phyloP scores from a whole-genome alignment of 2,113 vertebrate species.

The Mionectes macconnelli region DNA sequence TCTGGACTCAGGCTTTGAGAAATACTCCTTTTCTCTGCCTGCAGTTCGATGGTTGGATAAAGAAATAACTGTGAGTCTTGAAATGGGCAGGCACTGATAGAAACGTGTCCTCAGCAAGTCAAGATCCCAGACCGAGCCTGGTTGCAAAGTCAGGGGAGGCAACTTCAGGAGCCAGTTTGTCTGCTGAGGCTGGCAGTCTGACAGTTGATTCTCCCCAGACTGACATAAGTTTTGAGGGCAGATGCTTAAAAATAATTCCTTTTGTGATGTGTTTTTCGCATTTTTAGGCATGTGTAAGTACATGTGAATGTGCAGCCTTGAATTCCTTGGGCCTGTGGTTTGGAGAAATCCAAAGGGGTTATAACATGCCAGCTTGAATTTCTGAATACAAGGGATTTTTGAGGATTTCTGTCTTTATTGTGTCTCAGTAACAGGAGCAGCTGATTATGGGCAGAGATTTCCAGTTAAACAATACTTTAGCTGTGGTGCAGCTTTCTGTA shows the following conservation, averaged over 20 bases:
- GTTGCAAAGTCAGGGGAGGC: neutral
- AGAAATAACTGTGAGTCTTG: neutral
- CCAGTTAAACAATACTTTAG: neutral
- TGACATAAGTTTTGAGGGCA: conserved; percentile 19
- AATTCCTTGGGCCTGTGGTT: conserved; percentile 35
- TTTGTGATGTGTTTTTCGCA: conserved; percentile 19
- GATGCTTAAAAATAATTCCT: conserved; percentile 3
- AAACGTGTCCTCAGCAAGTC: neutral
- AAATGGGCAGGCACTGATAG: neutral
- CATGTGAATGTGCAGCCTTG: neutral
- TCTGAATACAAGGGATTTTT: conserved; percentile 42
- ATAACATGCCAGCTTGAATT: conserved; percentile 9
- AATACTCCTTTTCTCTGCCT: neutral
- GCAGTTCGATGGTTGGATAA: neutral
- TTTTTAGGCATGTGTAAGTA: conserved; percentile 15
- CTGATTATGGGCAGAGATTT: conserved; percentile 1
- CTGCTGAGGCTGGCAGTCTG: neutral
- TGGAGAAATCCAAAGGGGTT: conserved; percentile 19
- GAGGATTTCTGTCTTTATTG: conserved; percentile 27
- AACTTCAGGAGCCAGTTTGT: neutral
- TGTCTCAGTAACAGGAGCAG: conserved; percentile 36
- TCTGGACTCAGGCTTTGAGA: neutral
- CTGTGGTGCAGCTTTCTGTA: neutral
- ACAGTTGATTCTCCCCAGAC: neutral
- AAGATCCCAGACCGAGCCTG: neutral